phyloP scores from a whole-genome alignment of 2,113 vertebrate genomes.

The Pituophis catenifer region DNA sequence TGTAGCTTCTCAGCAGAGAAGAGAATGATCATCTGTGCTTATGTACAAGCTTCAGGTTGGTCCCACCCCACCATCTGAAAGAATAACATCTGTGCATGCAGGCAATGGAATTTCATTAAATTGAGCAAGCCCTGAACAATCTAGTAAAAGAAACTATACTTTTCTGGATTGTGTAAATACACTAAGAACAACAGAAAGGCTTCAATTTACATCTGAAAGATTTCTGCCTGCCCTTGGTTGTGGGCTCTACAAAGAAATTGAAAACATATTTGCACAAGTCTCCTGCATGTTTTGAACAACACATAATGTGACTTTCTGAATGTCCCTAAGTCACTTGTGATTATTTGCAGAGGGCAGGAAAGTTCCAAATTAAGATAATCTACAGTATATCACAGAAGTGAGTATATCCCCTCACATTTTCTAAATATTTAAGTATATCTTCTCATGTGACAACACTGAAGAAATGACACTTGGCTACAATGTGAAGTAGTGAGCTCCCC shows the following conservation, averaged over 20 bases:
- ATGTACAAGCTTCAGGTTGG: neutral
- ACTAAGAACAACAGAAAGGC: neutral
- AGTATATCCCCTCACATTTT: no score
- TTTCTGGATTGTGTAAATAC: neutral
- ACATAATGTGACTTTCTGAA: neutral
- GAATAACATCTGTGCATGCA: neutral
- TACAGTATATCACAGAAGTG: neutral
- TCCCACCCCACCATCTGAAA: neutral
- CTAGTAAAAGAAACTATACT: neutral
- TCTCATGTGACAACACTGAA: no score
- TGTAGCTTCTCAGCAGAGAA: rapidly evolving
- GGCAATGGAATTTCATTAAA: neutral
- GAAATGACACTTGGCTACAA: no score
- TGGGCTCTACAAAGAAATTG: neutral
- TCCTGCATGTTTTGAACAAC: neutral
- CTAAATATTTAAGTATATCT: no score
- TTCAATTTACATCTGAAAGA: neutral
- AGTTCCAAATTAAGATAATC: neutral
- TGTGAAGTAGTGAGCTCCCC: no score
- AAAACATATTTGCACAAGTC: neutral
- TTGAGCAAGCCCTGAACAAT: neutral
- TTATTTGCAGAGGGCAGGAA: neutral
- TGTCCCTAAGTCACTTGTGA: neutral
- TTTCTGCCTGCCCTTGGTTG: neutral
- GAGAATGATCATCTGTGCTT: neutral